phyloP scores from a whole-genome alignment of 2,797 vertebrate species.

The Catostomus latipinnis region DNA sequence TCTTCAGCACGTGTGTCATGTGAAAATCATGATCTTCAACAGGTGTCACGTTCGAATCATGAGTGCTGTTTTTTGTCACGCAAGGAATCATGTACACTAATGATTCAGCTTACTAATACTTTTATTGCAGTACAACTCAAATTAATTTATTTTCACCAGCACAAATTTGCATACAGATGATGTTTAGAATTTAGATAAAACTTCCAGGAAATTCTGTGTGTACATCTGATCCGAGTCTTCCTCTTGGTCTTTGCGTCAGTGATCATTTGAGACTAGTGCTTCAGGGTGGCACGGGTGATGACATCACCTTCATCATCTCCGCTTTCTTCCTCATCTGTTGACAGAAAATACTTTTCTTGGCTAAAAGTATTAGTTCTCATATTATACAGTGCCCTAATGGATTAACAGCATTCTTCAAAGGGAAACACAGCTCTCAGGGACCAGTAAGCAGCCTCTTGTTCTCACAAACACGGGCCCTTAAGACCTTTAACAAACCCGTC shows the following conservation, averaged over 20 bases:
- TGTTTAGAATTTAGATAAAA: neutral
- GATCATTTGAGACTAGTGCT: constrained; percentile 86
- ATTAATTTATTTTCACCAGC: neutral
- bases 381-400: neutral
- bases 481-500: neutral
- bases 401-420: constrained; percentile 1
- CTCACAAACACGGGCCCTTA: neutral
- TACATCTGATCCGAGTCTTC: constrained; percentile 64
- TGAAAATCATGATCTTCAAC: neutral
- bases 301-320: constrained; percentile 78
- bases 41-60: constrained; percentile 6
- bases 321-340: constrained; percentile 77
- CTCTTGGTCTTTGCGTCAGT: constrained; percentile 81
- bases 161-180: neutral
- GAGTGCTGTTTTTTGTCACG: neutral
- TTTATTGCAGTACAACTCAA: neutral
- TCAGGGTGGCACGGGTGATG: constrained; percentile 77
- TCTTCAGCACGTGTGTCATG: neutral
- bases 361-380: neutral
- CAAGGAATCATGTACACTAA: neutral
- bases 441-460: neutral
- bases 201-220: neutral
- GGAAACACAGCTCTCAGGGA: neutral
- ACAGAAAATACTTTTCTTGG: neutral
- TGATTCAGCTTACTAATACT: neutral